Percentiles rank a stretch among this genome's conserved stretches.
Conservation (phyloP, 2,888 invertebrate species). For the Diarsia mendica region DNA sequence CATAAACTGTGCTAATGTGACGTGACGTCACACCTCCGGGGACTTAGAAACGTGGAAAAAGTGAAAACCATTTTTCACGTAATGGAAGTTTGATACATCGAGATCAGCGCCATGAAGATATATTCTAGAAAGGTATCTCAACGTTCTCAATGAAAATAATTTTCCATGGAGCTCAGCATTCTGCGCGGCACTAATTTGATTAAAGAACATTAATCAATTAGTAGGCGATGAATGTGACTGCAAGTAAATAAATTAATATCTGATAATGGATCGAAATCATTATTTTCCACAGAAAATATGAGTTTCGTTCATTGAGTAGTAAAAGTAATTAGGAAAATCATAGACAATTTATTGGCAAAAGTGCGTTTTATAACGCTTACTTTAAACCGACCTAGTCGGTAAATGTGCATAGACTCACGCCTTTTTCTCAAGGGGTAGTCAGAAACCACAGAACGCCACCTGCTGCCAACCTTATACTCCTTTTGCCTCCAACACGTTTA, state of each 20-base stretch:
- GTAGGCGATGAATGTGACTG: slow-evolving; percentile 57
- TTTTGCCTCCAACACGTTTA: too few species aligned
- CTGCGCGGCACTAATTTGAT: slow-evolving; percentile 68
- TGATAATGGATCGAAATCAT: slow-evolving; percentile 57
- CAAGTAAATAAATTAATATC: slow-evolving; percentile 54
- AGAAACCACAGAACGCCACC: too few species aligned
- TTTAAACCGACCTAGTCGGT: too few species aligned
- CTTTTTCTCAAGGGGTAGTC: too few species aligned
- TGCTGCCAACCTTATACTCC: too few species aligned
- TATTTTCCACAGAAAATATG: slow-evolving; percentile 43
- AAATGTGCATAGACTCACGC: too few species aligned
- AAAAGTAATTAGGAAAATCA: slow-evolving; percentile 31
- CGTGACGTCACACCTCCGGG: slow-evolving; percentile 74
- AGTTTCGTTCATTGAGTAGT: slow-evolving; percentile 24
- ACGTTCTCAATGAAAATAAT: slow-evolving; percentile 43
- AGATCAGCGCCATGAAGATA: not conserved
- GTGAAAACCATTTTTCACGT: slow-evolving; percentile 59
- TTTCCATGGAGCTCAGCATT: slow-evolving; percentile 49
- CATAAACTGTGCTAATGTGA: slow-evolving; percentile 82
- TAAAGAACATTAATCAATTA: slow-evolving; percentile 75
- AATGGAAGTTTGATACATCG: slow-evolving; percentile 7
- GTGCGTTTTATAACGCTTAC: not conserved
- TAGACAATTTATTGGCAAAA: not conserved
- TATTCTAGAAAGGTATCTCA: slow-evolving; percentile 7
- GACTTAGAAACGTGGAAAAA: slow-evolving; percentile 62